These are phyloP conservation scores for Bombylius discolor DNA, from an alignment of 2,888 invertebrate genomes.

Conservation along the genomic window DNA sequence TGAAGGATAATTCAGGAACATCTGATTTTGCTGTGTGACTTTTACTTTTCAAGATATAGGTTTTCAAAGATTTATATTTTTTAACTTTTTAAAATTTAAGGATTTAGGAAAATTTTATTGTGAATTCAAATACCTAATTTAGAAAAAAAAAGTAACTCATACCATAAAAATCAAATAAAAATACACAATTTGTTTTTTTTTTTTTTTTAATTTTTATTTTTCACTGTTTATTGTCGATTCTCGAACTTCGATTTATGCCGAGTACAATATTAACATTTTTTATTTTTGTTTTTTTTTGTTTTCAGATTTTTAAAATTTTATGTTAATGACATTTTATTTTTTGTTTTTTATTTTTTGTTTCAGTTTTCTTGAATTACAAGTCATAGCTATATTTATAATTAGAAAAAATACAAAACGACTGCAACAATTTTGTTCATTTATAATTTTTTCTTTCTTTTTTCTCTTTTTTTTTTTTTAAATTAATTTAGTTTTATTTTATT, in stretches of 20 bases:
- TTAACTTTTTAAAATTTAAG: too few relatives aligned
- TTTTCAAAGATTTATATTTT: too few relatives aligned
- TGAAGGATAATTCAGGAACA: too few relatives aligned
- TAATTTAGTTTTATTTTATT: background rate
- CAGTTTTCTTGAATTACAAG: background rate
- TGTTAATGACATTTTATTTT: background rate
- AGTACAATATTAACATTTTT: background rate
- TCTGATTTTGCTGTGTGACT: too few relatives aligned
- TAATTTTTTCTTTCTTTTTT: constrained; percentile 4
- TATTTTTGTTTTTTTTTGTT: background rate
- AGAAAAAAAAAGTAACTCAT: too few relatives aligned
- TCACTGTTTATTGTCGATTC: background rate
- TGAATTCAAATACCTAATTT: too few relatives aligned
- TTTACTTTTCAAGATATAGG: too few relatives aligned
- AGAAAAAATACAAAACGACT: background rate
- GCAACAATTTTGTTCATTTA: background rate
- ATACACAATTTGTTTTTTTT: background rate
- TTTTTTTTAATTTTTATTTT: background rate
- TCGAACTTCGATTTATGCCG: background rate
- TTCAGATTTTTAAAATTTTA: background rate
- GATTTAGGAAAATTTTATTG: too few relatives aligned
- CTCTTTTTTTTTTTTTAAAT: constrained; percentile 1
- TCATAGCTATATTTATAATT: background rate
- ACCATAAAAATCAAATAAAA: too few relatives aligned
- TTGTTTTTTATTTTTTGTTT: background rate